Base-by-base conservation (phyloP, 2,888 invertebrate species). In the Dasypogon diadema region DNA sequence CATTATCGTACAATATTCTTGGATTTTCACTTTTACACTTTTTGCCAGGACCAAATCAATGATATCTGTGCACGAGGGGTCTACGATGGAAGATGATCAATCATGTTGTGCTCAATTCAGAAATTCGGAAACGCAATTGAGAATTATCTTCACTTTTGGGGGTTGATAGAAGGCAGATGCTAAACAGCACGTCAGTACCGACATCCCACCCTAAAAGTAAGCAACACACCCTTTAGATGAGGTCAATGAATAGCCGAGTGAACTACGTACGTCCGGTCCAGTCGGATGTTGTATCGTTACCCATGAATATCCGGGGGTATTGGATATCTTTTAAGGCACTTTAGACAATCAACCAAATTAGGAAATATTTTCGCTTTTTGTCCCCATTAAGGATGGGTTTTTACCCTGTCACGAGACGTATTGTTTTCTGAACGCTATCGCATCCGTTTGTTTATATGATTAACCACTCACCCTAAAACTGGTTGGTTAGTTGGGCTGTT, bases 271-370 rank as follows among this genome's bases (percentile, higher is more conserved):
- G 60, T 34, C 21, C 21, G 21, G 18, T 26, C 12, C n/a, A 14
- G 34, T 60, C 37, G 18, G n/a, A n/a, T n/a, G n/a, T n/a, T n/a
- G n/a, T n/a, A n/a, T n/a, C n/a, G n/a, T n/a, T n/a, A n/a, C n/a
- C n/a, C n/a, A n/a, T n/a, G n/a, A n/a, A n/a, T n/a, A n/a, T n/a
- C n/a, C n/a, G n/a, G n/a, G n/a, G n/a, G n/a, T n/a, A n/a, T n/a
- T n/a, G n/a, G n/a, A n/a, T n/a, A n/a, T n/a, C n/a, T 34, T 42
- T 42, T 63, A 2, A 63, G 34, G 65, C 48, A 48, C 24, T 48
- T 24, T 68, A 68, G 48, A 68, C 65, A 68, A 68, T 68, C 65
- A 68, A 24, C 48, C 65, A 68, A 68, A 68, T 68, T 68, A 68
- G 65, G 65, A 48, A 68, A 68, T 14, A 18, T 48, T 14, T 68